Evolutionary conservation across 1,140 invertebrate species (phyloP).

Genomic region (Bombus superbus): DNA sequence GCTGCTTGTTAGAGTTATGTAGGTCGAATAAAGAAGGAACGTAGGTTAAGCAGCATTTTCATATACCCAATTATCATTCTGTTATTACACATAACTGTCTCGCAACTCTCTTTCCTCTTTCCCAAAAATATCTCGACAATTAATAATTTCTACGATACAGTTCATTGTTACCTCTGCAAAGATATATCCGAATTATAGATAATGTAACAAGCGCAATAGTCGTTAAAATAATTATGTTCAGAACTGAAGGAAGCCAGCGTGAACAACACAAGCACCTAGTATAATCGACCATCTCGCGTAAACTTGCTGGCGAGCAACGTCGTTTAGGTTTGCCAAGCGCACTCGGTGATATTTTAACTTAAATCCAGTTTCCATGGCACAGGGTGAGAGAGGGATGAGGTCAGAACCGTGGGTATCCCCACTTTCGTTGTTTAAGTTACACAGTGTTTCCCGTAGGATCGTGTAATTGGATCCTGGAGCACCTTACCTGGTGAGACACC

Average conservation of each 20-base stretch:
- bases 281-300: slow-evolving; percentile 2
- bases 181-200: background rate
- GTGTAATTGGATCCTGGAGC: slow-evolving; percentile 54
- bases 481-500: slow-evolving; percentile 45
- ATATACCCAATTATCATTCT: too few species aligned
- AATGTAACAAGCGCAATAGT: background rate
- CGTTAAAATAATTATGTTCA: background rate
- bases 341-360: slow-evolving; percentile 40
- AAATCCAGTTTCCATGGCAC: slow-evolving; percentile 42
- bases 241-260: too few species aligned
- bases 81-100: background rate
- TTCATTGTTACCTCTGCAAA: background rate
- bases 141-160: background rate
- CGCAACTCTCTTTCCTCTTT: background rate
- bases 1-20: too few species aligned
- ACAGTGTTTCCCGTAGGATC: slow-evolving; percentile 39
- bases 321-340: slow-evolving; percentile 33
- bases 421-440: slow-evolving; percentile 40
- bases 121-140: background rate
- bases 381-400: background rate
- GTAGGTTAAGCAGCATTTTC: too few species aligned
- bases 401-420: background rate
- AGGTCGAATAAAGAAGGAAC: too few species aligned
- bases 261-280: background rate
- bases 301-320: background rate